Percentiles rank a stretch among this genome's conserved stretches.
phyloP scores from a whole-genome alignment of 1,140 invertebrate genomes.

The Trachymyrmex cornetzi region DNA sequence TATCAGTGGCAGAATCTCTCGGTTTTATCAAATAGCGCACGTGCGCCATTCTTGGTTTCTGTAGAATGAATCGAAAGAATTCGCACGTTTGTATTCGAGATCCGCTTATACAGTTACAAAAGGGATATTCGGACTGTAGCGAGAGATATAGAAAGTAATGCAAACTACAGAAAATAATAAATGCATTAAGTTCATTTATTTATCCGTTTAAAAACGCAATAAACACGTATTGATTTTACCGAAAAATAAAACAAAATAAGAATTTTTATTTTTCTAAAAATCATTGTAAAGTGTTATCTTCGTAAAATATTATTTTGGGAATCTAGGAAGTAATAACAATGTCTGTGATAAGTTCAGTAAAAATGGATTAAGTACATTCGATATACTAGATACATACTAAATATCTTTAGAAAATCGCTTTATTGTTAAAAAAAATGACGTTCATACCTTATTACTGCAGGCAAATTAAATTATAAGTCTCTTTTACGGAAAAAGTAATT shows the following conservation, averaged over 20 bases:
- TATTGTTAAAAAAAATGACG: slow-evolving; percentile 4
- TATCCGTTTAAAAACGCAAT: not conserved
- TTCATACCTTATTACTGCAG: not conserved
- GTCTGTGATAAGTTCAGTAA: not conserved
- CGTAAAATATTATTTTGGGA: no score
- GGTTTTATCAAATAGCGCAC: slow-evolving; percentile 56
- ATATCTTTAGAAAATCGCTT: slow-evolving; percentile 35
- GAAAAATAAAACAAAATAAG: not conserved
- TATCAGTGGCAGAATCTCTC: slow-evolving; percentile 27
- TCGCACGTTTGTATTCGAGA: slow-evolving; percentile 42
- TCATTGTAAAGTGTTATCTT: no score
- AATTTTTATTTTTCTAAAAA: not conserved
- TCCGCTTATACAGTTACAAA: slow-evolving; percentile 44
- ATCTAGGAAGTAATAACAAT: not conserved
- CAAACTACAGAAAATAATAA: slow-evolving; percentile 10
- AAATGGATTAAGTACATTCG: not conserved
- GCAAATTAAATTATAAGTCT: slow-evolving; percentile 39
- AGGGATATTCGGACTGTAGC: slow-evolving; percentile 1
- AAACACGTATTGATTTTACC: not conserved
- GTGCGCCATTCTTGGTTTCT: slow-evolving; percentile 49
- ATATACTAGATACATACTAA: not conserved
- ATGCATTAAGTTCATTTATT: not conserved
- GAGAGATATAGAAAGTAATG: slow-evolving; percentile 1
- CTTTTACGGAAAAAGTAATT: slow-evolving; percentile 43
- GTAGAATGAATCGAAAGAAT: slow-evolving; percentile 44